Percentiles rank a stretch among this genome's conserved stretches.
phyloP scores from a whole-genome alignment of 2,797 vertebrate species.

The Carcharodon carcharias region DNA sequence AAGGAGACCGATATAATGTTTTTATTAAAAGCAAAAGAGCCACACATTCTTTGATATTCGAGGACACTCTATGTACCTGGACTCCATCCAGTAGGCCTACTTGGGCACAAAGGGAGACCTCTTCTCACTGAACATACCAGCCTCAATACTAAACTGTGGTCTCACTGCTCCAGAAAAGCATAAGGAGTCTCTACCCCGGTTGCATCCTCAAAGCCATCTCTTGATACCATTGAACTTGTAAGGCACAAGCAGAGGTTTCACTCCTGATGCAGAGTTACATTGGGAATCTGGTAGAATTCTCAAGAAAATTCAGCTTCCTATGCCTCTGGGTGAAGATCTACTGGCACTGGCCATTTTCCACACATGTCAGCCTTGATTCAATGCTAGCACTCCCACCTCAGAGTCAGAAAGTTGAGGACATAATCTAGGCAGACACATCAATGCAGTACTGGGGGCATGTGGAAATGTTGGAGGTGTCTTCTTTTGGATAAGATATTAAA shows the following conservation, averaged over 20 bases:
- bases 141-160: not conserved
- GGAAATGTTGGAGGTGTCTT: not conserved
- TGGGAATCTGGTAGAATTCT: not conserved
- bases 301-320: not conserved
- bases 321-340: not conserved
- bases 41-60: not conserved
- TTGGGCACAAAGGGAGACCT: not conserved
- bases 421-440: not conserved
- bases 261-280: not conserved
- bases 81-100: not conserved
- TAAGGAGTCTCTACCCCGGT: not conserved
- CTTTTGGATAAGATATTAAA: not conserved
- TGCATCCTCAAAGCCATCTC: not conserved
- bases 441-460: not conserved
- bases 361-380: too few species aligned
- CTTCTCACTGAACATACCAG: not conserved
- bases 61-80: not conserved
- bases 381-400: not conserved
- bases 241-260: not conserved
- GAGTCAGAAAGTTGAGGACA: not conserved
- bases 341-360: not conserved
- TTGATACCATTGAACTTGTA: not conserved
- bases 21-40: not conserved
- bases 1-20: not conserved
- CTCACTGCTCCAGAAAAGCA: not conserved